These are phyloP conservation scores for Odocoileus hemionus DNA, from an alignment of 2,113 vertebrate species.

Conservation along the genomic window DNA sequence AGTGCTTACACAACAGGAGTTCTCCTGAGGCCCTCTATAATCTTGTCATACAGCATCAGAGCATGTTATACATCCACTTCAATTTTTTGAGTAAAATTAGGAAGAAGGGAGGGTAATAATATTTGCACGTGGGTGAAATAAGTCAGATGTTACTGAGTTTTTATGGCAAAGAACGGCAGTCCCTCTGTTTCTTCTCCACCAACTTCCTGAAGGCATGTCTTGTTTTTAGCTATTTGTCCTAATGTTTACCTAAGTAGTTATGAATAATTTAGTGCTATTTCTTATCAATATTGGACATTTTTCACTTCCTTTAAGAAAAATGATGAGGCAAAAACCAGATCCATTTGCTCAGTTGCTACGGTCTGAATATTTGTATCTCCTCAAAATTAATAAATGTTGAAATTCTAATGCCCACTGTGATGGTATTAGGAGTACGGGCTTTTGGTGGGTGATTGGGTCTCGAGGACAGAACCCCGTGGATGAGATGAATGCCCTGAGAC, in stretches of 20 bases:
- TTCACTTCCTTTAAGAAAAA: background rate
- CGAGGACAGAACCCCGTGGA: background rate
- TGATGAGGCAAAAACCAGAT: background rate
- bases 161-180: background rate
- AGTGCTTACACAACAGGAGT: background rate
- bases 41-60: background rate
- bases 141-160: background rate
- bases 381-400: background rate
- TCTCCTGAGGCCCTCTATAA: background rate
- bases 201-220: background rate
- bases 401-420: background rate
- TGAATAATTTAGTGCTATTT: background rate
- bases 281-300: background rate
- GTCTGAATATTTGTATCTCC: background rate
- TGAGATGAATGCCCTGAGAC: background rate
- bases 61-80: background rate
- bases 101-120: background rate
- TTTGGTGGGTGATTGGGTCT: background rate
- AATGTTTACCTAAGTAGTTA: background rate
- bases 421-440: background rate
- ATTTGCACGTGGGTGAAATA: background rate
- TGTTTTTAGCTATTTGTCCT: background rate
- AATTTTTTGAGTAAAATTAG: background rate
- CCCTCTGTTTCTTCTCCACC: background rate
- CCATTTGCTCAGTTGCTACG: background rate